Evolutionary conservation across 53 echinoderm and acorn worm genomes (phyloP).

Genomic region (Holothuria scabra): DNA sequence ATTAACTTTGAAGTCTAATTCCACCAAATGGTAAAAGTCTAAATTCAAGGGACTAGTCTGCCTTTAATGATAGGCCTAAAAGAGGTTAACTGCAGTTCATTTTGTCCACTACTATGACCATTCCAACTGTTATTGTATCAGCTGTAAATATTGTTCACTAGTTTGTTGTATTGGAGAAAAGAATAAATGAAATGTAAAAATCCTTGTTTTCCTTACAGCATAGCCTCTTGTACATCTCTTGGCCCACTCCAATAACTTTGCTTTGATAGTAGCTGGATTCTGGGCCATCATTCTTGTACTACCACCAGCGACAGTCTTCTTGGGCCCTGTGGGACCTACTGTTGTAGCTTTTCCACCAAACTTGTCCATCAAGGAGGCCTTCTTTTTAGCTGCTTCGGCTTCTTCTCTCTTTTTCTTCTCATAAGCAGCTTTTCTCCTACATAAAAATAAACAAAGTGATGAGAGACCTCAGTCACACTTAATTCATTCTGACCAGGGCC

Average conservation of each 20-base stretch:
- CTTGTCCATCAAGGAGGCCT: constrained; percentile 82
- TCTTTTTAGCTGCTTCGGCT: constrained; percentile 72
- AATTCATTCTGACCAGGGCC: not conserved
- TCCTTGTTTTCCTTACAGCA: constrained; percentile 50
- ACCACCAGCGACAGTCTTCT: constrained; percentile 48
- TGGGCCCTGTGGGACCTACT: constrained; percentile 54
- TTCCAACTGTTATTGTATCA: no score
- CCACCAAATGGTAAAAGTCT: no score
- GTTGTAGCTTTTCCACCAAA: constrained; percentile 80
- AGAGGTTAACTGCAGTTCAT: no score
- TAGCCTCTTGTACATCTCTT: constrained; percentile 77
- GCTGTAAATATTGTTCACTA: no score
- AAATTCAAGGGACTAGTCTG: no score
- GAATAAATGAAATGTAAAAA: no score
- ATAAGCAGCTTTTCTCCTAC: constrained; percentile 74
- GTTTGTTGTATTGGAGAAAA: no score
- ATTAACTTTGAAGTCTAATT: no score
- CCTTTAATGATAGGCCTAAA: no score
- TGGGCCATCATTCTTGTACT: constrained; percentile 70
- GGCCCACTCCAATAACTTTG: constrained; percentile 89
- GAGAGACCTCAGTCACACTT: not conserved
- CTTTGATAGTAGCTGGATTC: constrained; percentile 92
- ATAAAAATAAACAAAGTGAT: not conserved
- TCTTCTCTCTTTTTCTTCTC: constrained; percentile 73
- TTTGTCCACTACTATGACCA: no score